These are phyloP conservation scores for Pseudorectes ferrugineus DNA, from an alignment of 2,113 vertebrate genomes.

Conservation along the genomic window DNA sequence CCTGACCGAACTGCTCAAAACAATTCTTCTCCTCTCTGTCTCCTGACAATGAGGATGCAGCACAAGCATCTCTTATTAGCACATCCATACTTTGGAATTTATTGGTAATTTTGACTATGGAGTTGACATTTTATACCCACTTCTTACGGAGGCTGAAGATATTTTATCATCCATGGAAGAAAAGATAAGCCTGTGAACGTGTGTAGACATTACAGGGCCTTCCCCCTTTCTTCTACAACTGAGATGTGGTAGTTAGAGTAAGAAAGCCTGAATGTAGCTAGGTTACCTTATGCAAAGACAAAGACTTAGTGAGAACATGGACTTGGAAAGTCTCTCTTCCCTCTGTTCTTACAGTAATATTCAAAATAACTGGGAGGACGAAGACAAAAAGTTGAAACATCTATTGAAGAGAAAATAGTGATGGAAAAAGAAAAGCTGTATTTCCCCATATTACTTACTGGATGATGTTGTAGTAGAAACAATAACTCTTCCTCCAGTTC, in stretches of 20 bases:
- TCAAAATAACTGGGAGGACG: not conserved
- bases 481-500: not conserved
- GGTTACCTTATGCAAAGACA: not conserved
- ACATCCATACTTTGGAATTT: not conserved
- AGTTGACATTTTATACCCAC: not conserved
- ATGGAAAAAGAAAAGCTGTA: not conserved
- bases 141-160: not conserved
- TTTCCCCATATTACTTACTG: not conserved
- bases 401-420: not conserved
- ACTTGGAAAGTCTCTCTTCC: not conserved
- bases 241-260: not conserved
- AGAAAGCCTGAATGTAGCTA: not conserved
- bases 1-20: constrained; percentile 28
- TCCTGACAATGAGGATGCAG: not conserved
- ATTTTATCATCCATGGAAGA: not conserved
- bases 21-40: not conserved
- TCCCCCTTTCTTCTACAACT: not conserved
- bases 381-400: not conserved
- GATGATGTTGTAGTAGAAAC: not conserved
- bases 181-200: not conserved
- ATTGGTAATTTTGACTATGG: not conserved
- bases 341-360: not conserved
- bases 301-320: not conserved
- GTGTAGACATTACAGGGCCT: not conserved
- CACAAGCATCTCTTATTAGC: not conserved